Evolutionary conservation across 2,797 vertebrate species (phyloP).

Genomic region (Takifugu ocellatus): DNA sequence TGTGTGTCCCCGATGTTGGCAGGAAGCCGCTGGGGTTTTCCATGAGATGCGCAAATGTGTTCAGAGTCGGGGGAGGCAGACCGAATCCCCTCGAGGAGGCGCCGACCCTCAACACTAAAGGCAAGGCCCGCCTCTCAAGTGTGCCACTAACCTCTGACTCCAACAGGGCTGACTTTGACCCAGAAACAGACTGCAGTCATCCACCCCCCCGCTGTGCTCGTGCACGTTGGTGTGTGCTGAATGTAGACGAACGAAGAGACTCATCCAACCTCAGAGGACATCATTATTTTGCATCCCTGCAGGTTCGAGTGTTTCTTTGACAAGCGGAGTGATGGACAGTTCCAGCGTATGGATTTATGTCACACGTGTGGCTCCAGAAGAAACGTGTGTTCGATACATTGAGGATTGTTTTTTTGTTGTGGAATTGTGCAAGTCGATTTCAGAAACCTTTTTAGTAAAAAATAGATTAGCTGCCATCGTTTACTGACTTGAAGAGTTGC

Average conservation of each 20-base stretch:
- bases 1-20: slow-evolving; percentile 47
- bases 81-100: slow-evolving; percentile 43
- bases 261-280: slow-evolving; percentile 23
- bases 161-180: slow-evolving; percentile 42
- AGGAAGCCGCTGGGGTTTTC: slow-evolving; percentile 43
- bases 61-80: slow-evolving; percentile 41
- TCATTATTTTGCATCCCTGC: slow-evolving; percentile 16
- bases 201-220: not conserved
- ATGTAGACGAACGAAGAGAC: slow-evolving; percentile 4
- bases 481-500: too few species aligned
- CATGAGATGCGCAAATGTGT: slow-evolving; percentile 57
- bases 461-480: too few species aligned
- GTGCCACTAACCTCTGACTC: slow-evolving; percentile 17
- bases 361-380: too few species aligned
- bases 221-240: slow-evolving; percentile 1
- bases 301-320: slow-evolving; percentile 13
- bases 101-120: slow-evolving; percentile 49
- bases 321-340: slow-evolving; percentile 14
- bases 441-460: too few species aligned
- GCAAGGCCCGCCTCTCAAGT: slow-evolving; percentile 36
- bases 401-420: too few species aligned
- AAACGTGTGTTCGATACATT: too few species aligned
- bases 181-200: slow-evolving; percentile 36
- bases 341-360: not conserved
- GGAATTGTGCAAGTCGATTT: too few species aligned